Percentiles rank a stretch among this genome's conserved stretches.
Evolutionary conservation across 1,140 invertebrate genomes (phyloP).

Genomic region (Pachypsylla venusta): DNA sequence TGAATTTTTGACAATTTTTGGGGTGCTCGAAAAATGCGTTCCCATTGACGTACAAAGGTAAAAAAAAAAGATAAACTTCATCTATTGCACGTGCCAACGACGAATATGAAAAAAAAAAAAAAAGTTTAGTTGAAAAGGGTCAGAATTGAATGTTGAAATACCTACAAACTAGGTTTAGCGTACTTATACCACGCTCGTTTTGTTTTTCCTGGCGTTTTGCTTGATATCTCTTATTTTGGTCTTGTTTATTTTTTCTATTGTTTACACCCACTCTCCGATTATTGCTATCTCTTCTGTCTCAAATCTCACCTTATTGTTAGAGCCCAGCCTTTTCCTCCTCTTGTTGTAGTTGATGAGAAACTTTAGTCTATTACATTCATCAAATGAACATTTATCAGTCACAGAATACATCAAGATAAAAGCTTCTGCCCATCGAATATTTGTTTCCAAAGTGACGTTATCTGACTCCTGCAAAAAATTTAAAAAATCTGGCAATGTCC

Average conservation of each 20-base stretch:
- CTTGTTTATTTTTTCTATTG: background rate
- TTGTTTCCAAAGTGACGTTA: conserved; percentile 49
- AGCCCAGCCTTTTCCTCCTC: conserved; percentile 40
- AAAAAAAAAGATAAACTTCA: too few species aligned
- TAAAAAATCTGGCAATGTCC: too few species aligned
- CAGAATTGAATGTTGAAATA: too few species aligned
- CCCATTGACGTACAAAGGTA: too few species aligned
- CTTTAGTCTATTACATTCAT: conserved; percentile 62
- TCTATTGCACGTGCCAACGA: too few species aligned
- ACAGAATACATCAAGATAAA: conserved; percentile 73
- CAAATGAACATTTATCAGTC: conserved; percentile 67
- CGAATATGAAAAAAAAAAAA: too few species aligned
- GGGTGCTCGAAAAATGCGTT: too few species aligned
- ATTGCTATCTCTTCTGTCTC: background rate
- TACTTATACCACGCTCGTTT: too few species aligned
- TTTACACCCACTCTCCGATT: background rate
- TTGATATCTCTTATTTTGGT: background rate
- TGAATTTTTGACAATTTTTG: too few species aligned
- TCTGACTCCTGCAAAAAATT: conserved; percentile 42
- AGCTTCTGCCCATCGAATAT: conserved; percentile 68
- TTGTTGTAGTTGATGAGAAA: conserved; percentile 66
- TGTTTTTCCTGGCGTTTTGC: too few species aligned
- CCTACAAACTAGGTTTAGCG: too few species aligned
- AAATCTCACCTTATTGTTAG: conserved; percentile 28
- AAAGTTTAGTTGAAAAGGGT: too few species aligned